phyloP scores from a whole-genome alignment of 2,113 vertebrate species.

The Cyprinus carpio region DNA sequence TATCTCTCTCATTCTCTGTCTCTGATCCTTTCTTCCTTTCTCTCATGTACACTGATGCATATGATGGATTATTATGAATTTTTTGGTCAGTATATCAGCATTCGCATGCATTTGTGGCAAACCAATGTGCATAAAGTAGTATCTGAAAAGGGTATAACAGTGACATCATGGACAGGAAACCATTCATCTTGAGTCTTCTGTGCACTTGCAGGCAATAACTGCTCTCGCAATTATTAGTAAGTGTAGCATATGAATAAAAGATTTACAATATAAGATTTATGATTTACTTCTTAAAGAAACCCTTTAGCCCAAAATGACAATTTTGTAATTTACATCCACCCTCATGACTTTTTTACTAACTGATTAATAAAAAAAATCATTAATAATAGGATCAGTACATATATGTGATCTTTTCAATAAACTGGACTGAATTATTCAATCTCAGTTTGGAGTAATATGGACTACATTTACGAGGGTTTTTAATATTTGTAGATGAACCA shows the following conservation, averaged over 20 bases:
- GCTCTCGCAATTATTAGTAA: not conserved
- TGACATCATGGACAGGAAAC: slow-evolving; percentile 48
- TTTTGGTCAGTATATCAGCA: not conserved
- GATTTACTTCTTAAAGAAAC: not conserved
- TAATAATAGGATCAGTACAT: no score
- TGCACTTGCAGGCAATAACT: not conserved
- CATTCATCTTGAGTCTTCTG: not conserved
- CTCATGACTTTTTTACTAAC: not conserved
- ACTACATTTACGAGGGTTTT: not conserved
- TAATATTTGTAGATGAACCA: not conserved
- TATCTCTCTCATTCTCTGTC: not conserved
- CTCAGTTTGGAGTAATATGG: no score
- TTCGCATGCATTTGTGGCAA: not conserved
- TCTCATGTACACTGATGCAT: not conserved
- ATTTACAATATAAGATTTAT: not conserved
- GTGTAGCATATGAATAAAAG: not conserved
- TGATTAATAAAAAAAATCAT: no score
- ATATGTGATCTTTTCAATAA: no score
- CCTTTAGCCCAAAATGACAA: not conserved
- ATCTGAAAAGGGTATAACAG: not conserved
- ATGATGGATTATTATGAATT: not conserved
- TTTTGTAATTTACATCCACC: not conserved
- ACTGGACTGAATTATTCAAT: no score
- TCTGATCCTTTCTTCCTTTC: not conserved
- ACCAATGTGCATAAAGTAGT: not conserved